Conservation (phyloP, 2,888 invertebrate species). For the Cheilosia urbana region DNA sequence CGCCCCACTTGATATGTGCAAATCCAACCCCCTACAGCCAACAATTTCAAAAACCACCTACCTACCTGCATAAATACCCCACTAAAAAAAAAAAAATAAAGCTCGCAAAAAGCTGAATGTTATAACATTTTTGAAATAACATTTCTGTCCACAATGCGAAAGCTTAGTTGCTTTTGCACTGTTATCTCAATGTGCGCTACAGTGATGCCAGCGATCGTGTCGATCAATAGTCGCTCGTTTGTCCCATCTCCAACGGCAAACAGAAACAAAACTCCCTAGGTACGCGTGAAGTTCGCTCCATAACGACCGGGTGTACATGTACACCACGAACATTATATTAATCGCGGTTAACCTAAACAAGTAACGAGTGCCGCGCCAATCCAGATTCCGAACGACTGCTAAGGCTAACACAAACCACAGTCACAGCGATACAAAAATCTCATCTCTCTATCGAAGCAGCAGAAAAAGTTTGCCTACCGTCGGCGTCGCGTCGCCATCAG, state of each 20-base stretch:
- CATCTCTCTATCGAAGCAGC: slow-evolving; percentile 49
- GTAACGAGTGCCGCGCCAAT: slow-evolving; percentile 1
- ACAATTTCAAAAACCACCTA: background rate
- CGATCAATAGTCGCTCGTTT: background rate
- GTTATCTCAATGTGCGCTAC: background rate
- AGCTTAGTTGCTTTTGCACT: background rate
- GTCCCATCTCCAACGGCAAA: slow-evolving; percentile 8
- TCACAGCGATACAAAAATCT: slow-evolving; percentile 35
- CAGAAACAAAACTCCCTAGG: background rate
- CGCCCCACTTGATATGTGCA: background rate
- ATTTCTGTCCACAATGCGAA: background rate
- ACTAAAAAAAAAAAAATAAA: background rate
- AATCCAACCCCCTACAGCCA: background rate
- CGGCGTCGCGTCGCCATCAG: background rate
- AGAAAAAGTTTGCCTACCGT: slow-evolving; percentile 26
- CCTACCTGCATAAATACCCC: too few species aligned
- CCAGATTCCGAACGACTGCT: background rate
- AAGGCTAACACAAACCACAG: slow-evolving; percentile 17
- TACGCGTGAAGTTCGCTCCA: background rate
- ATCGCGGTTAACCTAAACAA: slow-evolving; percentile 53
- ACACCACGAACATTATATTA: slow-evolving; percentile 25
- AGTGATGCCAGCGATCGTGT: slow-evolving; percentile 12
- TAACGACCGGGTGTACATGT: slow-evolving; percentile 3
- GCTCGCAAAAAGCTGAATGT: slow-evolving; percentile 1
- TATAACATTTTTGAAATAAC: background rate